Evolutionary conservation across 2,888 invertebrate genomes (phyloP), one percentile per base, ranked within the genome.

Genomic region (Rhogogaster chlorosoma): DNA sequence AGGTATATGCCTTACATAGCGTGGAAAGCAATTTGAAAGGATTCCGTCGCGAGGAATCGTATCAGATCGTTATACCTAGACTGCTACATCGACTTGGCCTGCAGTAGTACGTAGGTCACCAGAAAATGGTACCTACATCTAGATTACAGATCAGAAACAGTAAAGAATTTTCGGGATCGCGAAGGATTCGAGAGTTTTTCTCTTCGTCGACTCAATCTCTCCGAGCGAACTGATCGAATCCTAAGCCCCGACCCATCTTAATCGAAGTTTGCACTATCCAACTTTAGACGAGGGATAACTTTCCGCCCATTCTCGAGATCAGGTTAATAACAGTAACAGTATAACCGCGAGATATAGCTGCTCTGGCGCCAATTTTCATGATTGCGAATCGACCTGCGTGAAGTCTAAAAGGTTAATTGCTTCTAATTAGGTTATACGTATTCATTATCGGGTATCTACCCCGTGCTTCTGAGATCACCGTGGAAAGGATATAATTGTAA

Each of bases 401-500:
- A 61, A 61, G 80, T 22, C 57, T 80, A 36, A 80, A 80, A 80
- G 32, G 80, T 80, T 80, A 80, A 80, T 80, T 80, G 80, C 80
- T 80, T 57, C 61, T 61, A 80, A 80, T 80, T 80, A 80, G 80
- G 61, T 80, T 61, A 61, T 80, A 80, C 80, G 80, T 80, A 80
- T 80, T 80, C 80, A 80, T 80, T 80, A 80, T 80, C 57, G 61
- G 78, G 29, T 80, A 61, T 57, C 57, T 80, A 80, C 61, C n/a
- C 12, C 49, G 36, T 61, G 61, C 78, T 61, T 12, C 45, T 38
- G 61, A 22, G 38, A 80, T 57, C 32, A 38, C 57, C 38, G 80
- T 80, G 61, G 61, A 80, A 61, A 80, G 22, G 61, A 61, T 80
- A 61, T 61, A 80, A 80, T 80, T 57, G 80, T 61, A 61, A 80